Evolutionary conservation across 2,113 vertebrate species (phyloP).

Genomic region (Thamnophis sirtalis): DNA sequence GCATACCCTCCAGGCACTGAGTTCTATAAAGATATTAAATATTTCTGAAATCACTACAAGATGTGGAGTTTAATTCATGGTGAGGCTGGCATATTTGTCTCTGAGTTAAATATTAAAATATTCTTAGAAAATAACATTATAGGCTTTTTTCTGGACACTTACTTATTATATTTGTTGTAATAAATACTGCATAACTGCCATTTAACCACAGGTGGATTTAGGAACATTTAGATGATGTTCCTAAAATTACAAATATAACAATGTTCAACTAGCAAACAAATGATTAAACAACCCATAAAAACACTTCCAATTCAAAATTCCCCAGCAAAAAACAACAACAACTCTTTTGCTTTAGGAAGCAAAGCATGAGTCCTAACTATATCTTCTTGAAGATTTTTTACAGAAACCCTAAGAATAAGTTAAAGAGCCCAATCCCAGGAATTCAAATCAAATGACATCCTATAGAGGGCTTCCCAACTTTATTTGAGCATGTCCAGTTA

Average conservation of each 20-base stretch:
- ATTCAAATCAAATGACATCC: neutral
- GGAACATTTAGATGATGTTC: neutral
- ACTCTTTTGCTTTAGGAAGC: neutral
- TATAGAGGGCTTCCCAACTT: neutral
- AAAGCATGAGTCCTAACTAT: neutral
- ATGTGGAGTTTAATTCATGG: neutral
- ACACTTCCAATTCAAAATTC: neutral
- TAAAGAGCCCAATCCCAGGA: neutral
- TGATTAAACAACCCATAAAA: neutral
- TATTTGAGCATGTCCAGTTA: neutral
- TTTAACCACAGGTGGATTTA: neutral
- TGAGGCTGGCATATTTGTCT: neutral
- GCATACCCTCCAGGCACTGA: neutral
- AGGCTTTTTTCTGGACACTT: neutral
- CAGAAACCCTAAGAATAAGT: neutral
- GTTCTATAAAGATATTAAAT: neutral
- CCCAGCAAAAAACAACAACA: neutral
- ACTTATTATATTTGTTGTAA: neutral
- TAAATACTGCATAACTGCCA: neutral
- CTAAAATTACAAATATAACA: neutral
- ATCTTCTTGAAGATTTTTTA: neutral
- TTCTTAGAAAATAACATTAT: neutral
- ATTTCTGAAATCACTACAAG: neutral
- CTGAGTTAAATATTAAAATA: neutral
- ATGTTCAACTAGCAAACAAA: neutral